Base-by-base conservation (phyloP, 2,888 invertebrate genomes). In the Drosophila tanythrix region DNA sequence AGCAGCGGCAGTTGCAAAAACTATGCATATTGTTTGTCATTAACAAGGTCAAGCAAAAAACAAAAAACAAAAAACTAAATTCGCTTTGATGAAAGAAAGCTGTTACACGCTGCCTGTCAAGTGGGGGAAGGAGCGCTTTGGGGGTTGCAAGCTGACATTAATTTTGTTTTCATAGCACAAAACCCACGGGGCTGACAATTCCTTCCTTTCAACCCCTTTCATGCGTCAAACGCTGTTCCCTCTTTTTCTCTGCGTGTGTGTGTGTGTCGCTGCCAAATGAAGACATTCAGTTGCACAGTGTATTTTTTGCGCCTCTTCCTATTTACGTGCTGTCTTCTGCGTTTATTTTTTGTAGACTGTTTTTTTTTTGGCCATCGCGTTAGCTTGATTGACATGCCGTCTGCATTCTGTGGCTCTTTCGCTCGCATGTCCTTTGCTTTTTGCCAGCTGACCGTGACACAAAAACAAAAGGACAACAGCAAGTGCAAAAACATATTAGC, bases 11-110 rank as follows among this genome's bases (percentile, higher is more conserved):
- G 69, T 58, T 60, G 70, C 55, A 74, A 77, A 79, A 83, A 86
- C 82, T 82, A 83, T 82, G 81, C 84, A 86, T 83, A 87, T 88
- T 88, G 84, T 86, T 88, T 88, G 83, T 86, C 88, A 88, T 88
- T 88, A 88, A 88, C 88, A 88, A 88, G 87, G 88, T 83, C 86
- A 73, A 59, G 63, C 52, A 75, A 31, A 55, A 31, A 35, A 58
- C 36, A 55, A 35, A 38, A 46, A 21, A 21, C 52, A 75, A 31
- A 55, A 31, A 80, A 84, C 84, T 82, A 84, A 84, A 75, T 74
- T 84, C 73, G 52, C 82, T 82, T 83, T 85, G 81, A 86, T 84
- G 82, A 77, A 77, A 74, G 70, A 73, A 82, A 82, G 79, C 79
- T 79, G 84, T 74, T 79, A 76, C 79, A 52, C 35, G 67, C 52